Conservation (phyloP, 2,113 vertebrate species). For the Crotalus horridus region DNA sequence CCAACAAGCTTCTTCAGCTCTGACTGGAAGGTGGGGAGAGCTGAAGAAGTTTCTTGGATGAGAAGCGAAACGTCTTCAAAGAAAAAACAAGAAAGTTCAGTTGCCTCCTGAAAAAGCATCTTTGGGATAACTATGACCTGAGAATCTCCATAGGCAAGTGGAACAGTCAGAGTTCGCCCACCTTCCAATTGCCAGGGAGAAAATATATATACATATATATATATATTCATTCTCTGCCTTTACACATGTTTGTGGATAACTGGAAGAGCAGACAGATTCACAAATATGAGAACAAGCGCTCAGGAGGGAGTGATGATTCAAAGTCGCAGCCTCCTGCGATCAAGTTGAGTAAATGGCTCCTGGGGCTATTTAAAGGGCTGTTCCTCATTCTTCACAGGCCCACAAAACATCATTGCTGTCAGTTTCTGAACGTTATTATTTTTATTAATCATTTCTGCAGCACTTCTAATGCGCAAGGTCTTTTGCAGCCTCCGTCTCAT, state of each 20-base stretch:
- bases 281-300: constrained; percentile 29
- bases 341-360: constrained; percentile 33
- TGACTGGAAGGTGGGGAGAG: no score
- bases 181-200: neutral
- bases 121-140: no score
- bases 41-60: no score
- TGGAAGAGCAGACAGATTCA: constrained; percentile 12
- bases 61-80: no score
- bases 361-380: constrained; percentile 28
- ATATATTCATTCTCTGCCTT: neutral
- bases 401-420: constrained; percentile 32
- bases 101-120: no score
- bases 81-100: no score
- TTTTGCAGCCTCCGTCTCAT: constrained; percentile 23
- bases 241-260: constrained; percentile 18
- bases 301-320: constrained; percentile 33
- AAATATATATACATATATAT: no score
- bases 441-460: constrained; percentile 39
- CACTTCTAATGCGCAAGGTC: constrained; percentile 22
- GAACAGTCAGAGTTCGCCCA: neutral
- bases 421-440: constrained; percentile 29
- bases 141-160: neutral
- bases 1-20: no score
- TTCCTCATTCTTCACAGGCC: constrained; percentile 32
- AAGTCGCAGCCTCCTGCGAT: constrained; percentile 31